Conservation (phyloP, 1,140 invertebrate genomes). For the Papilio xuthus region DNA sequence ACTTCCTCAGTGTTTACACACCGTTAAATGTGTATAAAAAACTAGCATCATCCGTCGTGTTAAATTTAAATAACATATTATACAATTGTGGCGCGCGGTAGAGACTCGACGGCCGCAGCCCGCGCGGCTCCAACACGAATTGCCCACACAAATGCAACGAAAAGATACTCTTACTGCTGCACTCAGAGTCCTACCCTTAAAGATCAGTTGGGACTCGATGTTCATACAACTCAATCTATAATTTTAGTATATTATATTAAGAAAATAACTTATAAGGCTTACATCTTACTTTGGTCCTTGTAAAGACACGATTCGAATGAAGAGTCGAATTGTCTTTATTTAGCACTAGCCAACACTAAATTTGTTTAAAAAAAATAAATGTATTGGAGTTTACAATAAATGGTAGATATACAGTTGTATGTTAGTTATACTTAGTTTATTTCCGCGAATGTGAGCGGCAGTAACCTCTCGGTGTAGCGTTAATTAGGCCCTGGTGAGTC, state of each 20-base stretch:
- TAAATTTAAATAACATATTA: constrained; percentile 73
- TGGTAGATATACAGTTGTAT: background rate
- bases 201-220: too few relatives aligned
- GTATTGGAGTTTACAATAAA: background rate
- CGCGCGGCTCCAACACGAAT: constrained; percentile 59
- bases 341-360: background rate
- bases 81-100: constrained; percentile 62
- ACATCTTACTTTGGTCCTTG: too few relatives aligned
- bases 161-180: background rate
- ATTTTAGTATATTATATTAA: too few relatives aligned
- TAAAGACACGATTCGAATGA: too few relatives aligned
- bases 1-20: background rate
- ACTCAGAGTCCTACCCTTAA: background rate
- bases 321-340: background rate
- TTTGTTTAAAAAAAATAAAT: background rate
- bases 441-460: background rate
- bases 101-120: constrained; percentile 55
- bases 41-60: constrained; percentile 60
- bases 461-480: constrained; percentile 25
- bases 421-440: constrained; percentile 3
- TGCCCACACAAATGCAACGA: background rate
- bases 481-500: constrained; percentile 29
- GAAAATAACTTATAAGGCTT: too few relatives aligned
- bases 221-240: too few relatives aligned
- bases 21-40: constrained; percentile 35